Evolutionary conservation across 2,113 vertebrate species (phyloP), one percentile per base, ranked within the genome.

Genomic region (Oryzias celebensis): DNA sequence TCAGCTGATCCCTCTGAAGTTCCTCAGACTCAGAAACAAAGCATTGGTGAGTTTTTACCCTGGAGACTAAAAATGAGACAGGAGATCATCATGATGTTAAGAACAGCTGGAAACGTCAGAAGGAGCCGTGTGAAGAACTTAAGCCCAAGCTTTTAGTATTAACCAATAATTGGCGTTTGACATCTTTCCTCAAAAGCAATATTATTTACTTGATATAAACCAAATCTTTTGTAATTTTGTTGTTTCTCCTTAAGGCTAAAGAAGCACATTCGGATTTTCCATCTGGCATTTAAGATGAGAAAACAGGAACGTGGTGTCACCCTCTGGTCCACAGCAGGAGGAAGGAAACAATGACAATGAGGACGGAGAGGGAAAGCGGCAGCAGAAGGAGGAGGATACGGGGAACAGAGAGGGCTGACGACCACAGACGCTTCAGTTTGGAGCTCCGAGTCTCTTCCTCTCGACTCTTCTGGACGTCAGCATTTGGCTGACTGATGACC

Each of bases 311-410:
- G 52, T 8, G 0, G 0, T 42, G 60, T 92, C 86, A 91, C 54
- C 78, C 75, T 3, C 80, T 77, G 60, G 84, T 70, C 70, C 84
- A 78, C 0, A 87, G 87, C 14, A 88, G 57, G 45, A 92, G 60
- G 70, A 89, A 88, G 24, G 85, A 88, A 45, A 90, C 70, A 7
- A 92, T 85, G 0, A 91, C 26, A 10, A 92, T 75, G 61, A 90
- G 22, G 47, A 90, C 64, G 52, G 85, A 86, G 63, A 92, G 55
- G n/a, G 87, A 89, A 56, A 92, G 74, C 4, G 87, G 88, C 44
- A 92, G 78, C 18, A 81, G 58, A 58, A 92, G 82, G 62, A 91
- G 75, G 68, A 90, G 80, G 16, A 89, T 22, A 10, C 91, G 59
- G 4, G 86, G 80, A 15, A 82, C 67, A 7, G 88, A 79, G 51